Conservation (phyloP, 2,797 vertebrate species). For the Craterocephalus amniculus region DNA sequence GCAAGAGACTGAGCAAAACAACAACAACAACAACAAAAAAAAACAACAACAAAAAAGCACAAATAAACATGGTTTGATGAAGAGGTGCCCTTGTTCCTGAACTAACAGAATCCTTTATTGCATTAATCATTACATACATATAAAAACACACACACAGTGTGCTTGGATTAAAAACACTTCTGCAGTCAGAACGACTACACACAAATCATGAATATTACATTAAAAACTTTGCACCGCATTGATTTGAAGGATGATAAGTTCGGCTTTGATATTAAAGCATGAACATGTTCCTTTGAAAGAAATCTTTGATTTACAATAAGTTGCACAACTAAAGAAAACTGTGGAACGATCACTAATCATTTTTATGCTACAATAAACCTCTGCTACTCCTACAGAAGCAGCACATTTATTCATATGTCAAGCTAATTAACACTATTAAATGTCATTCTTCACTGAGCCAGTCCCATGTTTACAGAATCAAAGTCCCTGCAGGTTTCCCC, state of each 20-base stretch:
- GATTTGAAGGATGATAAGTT: conserved; percentile 24
- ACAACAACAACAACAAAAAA: too few relatives aligned
- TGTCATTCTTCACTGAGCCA: conserved; percentile 21
- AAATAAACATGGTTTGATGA: background rate
- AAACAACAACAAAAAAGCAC: background rate
- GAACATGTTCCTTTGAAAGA: conserved; percentile 27
- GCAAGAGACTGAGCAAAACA: background rate
- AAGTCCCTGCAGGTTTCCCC: conserved; percentile 47
- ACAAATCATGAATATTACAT: conserved; percentile 35
- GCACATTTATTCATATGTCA: conserved; percentile 7
- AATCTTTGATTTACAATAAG: conserved; percentile 2
- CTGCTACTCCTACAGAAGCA: background rate
- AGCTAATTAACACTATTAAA: conserved; percentile 14
- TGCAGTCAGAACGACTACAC: conserved; percentile 8
- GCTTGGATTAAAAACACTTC: background rate
- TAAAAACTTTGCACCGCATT: background rate
- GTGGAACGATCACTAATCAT: conserved; percentile 1
- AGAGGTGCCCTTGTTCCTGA: background rate
- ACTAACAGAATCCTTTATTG: background rate
- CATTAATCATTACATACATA: background rate
- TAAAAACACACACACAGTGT: background rate
- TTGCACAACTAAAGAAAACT: conserved; percentile 8
- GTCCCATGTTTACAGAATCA: conserved; percentile 11
- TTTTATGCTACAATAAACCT: background rate
- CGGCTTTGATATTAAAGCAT: conserved; percentile 41